These are phyloP conservation scores for Sorex fumeus DNA, from an alignment of 2,113 vertebrate genomes.

Conservation along the genomic window DNA sequence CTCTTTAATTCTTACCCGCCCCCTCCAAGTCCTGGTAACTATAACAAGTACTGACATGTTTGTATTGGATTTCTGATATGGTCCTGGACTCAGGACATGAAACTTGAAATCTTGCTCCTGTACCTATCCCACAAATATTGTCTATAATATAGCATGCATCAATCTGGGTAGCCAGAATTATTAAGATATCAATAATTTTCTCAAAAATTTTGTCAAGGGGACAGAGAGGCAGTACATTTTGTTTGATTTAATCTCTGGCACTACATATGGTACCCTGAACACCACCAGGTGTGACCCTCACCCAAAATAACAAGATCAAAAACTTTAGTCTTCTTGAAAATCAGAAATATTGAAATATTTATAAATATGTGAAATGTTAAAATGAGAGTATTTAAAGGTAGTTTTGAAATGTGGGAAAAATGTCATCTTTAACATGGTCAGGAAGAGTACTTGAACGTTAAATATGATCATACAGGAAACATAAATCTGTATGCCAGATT, in stretches of 20 bases:
- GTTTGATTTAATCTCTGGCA: too few relatives aligned
- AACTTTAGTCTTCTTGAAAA: not conserved
- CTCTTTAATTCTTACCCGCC: conserved; percentile 32
- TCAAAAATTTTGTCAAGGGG: not conserved
- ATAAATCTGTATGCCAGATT: not conserved
- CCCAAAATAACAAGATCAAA: too few relatives aligned
- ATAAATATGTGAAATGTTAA: not conserved
- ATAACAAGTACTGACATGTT: not conserved
- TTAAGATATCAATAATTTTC: not conserved
- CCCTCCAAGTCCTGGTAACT: not conserved
- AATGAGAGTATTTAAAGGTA: not conserved
- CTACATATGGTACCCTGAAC: too few relatives aligned
- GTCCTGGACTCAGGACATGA: not conserved
- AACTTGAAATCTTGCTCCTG: not conserved
- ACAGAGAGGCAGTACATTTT: too few relatives aligned
- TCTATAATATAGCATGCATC: not conserved
- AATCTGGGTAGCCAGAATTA: not conserved
- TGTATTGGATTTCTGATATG: not conserved
- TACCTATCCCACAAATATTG: not conserved
- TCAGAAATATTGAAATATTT: not conserved
- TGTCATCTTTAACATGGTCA: not conserved
- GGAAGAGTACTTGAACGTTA: not conserved
- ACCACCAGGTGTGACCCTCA: too few relatives aligned
- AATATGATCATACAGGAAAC: not conserved
- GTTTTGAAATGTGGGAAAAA: not conserved